A percentile compares a stretch with the other conserved stretches of the same genome.
Conservation (phyloP, 1,140 invertebrate species). For the Calycopis cecrops region DNA sequence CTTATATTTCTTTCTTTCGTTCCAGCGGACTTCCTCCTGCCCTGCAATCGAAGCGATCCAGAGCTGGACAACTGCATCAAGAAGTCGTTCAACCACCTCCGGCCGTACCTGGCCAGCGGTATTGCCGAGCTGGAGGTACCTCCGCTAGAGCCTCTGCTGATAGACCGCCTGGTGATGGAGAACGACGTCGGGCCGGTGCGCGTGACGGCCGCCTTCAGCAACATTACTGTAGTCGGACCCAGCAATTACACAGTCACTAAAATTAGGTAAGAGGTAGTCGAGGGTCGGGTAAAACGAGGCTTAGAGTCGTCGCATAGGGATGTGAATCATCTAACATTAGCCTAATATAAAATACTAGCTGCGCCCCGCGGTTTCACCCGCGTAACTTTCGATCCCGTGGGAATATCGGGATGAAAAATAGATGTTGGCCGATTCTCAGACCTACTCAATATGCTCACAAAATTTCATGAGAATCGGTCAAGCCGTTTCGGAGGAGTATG, state of each 20-base stretch:
- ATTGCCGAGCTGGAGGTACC: slow-evolving; percentile 82
- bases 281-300: too few relatives aligned
- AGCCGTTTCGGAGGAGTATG: too few relatives aligned
- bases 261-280: slow-evolving; percentile 47
- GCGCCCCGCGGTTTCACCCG: too few relatives aligned
- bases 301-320: too few relatives aligned
- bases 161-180: slow-evolving; percentile 83
- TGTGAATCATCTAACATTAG: too few relatives aligned
- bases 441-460: too few relatives aligned
- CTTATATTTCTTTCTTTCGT: slow-evolving; percentile 8
- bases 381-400: too few relatives aligned
- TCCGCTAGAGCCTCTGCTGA: slow-evolving; percentile 82
- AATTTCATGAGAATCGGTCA: too few relatives aligned
- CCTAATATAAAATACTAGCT: too few relatives aligned
- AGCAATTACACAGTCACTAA: slow-evolving; percentile 82
- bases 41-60: slow-evolving; percentile 80
- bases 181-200: slow-evolving; percentile 84
- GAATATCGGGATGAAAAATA: too few relatives aligned
- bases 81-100: slow-evolving; percentile 81
- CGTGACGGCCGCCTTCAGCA: slow-evolving; percentile 81
- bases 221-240: slow-evolving; percentile 82
- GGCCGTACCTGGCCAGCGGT: slow-evolving; percentile 81
- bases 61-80: slow-evolving; percentile 81
- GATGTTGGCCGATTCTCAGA: too few relatives aligned
- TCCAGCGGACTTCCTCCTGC: slow-evolving; percentile 84